Percentiles rank a stretch among this genome's conserved stretches.
Evolutionary conservation across 1,140 invertebrate species (phyloP).

Genomic region (Drosophila nebulosa): DNA sequence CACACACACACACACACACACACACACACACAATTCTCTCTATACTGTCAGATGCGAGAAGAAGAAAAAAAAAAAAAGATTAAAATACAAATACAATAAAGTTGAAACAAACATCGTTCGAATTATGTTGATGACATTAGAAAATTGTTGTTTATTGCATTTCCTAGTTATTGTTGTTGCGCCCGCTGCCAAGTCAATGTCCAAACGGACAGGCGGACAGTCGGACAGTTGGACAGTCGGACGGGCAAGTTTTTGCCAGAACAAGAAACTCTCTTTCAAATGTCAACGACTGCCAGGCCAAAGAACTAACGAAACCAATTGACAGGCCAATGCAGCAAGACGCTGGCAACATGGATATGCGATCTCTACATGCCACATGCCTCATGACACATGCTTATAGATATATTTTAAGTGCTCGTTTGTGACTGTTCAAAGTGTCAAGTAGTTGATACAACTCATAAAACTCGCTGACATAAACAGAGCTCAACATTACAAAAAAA

Average conservation of each 20-base stretch:
- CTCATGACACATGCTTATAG: conserved; percentile 30
- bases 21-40: conserved; percentile 12
- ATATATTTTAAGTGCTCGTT: conserved; percentile 46
- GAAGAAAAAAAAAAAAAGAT: conserved; percentile 8
- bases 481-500: background rate
- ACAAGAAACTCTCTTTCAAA: conserved; percentile 56
- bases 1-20: conserved; percentile 7
- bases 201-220: no score
- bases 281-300: conserved; percentile 65
- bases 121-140: conserved; percentile 70
- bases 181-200: conserved; percentile 1
- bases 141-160: conserved; percentile 78
- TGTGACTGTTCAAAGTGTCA: conserved; percentile 58
- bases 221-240: no score
- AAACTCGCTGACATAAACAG: conserved; percentile 14
- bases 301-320: conserved; percentile 69
- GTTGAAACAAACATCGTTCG: conserved; percentile 44
- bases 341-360: conserved; percentile 11
- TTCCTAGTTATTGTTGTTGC: conserved; percentile 55
- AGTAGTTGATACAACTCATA: conserved; percentile 61
- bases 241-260: conserved; percentile 29
- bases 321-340: conserved; percentile 41
- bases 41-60: conserved; percentile 26
- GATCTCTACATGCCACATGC: conserved; percentile 51
- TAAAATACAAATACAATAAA: conserved; percentile 36